A percentile compares a stretch with the other conserved stretches of the same genome.
These are phyloP conservation scores for Phymanthus crucifer DNA, from an alignment of 92 coral and sea anemone genomes.

Conservation along the genomic window DNA sequence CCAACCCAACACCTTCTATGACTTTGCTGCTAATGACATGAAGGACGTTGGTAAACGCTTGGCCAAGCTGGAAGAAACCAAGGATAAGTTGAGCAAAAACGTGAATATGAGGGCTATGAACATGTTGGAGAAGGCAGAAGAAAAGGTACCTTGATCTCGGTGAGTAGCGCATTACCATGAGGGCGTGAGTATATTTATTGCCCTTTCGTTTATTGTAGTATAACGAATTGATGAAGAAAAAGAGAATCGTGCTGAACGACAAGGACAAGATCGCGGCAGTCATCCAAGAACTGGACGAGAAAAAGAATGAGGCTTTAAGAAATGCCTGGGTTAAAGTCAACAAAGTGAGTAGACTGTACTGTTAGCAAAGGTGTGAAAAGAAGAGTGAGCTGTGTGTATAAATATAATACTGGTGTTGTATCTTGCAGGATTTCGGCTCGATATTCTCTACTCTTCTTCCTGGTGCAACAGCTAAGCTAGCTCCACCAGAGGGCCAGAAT, in stretches of 20 bases:
- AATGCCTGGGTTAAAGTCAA: conserved; percentile 98
- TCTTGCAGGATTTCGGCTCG: conserved; percentile 92
- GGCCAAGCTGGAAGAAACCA: conserved; percentile 84
- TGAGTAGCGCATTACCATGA: neutral
- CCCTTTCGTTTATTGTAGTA: conserved; percentile 54
- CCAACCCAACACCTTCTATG: conserved; percentile 92
- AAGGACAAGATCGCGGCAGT: conserved; percentile 92
- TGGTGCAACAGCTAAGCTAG: conserved; percentile 94
- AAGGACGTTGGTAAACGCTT: conserved; percentile 82
- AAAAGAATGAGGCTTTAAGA: conserved; percentile 92
- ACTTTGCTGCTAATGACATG: conserved; percentile 94
- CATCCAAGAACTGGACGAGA: conserved; percentile 94
- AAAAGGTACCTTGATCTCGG: conserved; percentile 59
- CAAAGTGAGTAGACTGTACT: conserved; percentile 58
- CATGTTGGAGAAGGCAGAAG: conserved; percentile 97
- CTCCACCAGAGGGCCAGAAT: conserved; percentile 94
- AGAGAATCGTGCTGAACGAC: conserved; percentile 90
- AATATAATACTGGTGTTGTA: neutral
- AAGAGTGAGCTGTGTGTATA: neutral
- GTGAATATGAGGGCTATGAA: conserved; percentile 99
- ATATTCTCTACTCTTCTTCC: conserved; percentile 94
- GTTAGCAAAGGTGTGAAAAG: too few relatives aligned
- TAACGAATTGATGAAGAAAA: conserved; percentile 96
- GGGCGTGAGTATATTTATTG: too few relatives aligned
- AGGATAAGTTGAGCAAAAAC: conserved; percentile 92